A percentile compares a stretch with the other conserved stretches of the same genome.
These are phyloP conservation scores for Cecidostiba fungosa DNA, from an alignment of 2,888 invertebrate genomes.

Conservation along the genomic window DNA sequence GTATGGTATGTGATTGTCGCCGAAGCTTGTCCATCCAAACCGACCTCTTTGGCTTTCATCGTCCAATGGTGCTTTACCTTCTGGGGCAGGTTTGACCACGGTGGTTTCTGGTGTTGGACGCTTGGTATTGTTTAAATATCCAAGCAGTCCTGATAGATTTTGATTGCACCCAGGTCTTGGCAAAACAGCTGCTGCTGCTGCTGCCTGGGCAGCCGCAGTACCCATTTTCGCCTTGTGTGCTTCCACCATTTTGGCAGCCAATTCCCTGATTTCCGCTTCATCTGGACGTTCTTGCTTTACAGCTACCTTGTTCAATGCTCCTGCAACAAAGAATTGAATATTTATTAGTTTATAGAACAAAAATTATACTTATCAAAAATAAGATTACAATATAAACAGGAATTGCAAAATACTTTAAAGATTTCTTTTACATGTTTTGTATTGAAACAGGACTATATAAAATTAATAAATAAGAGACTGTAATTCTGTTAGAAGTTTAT, in stretches of 20 bases:
- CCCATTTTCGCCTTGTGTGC: conserved; percentile 87
- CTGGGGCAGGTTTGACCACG: conserved; percentile 58
- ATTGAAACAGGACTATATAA: too few species aligned
- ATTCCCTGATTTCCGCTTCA: conserved; percentile 92
- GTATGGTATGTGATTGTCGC: conserved; percentile 93
- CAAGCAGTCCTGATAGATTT: conserved; percentile 68
- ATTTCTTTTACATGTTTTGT: background rate
- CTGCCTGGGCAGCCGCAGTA: conserved; percentile 73
- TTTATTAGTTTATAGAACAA: background rate
- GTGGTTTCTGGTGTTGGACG: conserved; percentile 69
- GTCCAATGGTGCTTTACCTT: conserved; percentile 82
- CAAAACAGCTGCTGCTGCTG: conserved; percentile 63
- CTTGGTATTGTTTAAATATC: conserved; percentile 75
- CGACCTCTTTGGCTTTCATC: conserved; percentile 90
- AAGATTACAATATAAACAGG: background rate
- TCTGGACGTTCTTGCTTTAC: conserved; percentile 90
- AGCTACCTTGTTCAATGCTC: conserved; percentile 79
- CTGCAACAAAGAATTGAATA: conserved; percentile 64
- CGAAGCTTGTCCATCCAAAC: conserved; percentile 95
- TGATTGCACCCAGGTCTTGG: conserved; percentile 61
- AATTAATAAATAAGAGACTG: too few species aligned
- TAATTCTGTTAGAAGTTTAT: too few species aligned
- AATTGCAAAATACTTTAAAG: background rate
- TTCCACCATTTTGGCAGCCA: conserved; percentile 94
- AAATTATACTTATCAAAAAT: background rate